Percentiles rank a stretch among this genome's conserved stretches.
phyloP scores from a whole-genome alignment of 2,113 vertebrate genomes.

The Amazona guildingii region DNA sequence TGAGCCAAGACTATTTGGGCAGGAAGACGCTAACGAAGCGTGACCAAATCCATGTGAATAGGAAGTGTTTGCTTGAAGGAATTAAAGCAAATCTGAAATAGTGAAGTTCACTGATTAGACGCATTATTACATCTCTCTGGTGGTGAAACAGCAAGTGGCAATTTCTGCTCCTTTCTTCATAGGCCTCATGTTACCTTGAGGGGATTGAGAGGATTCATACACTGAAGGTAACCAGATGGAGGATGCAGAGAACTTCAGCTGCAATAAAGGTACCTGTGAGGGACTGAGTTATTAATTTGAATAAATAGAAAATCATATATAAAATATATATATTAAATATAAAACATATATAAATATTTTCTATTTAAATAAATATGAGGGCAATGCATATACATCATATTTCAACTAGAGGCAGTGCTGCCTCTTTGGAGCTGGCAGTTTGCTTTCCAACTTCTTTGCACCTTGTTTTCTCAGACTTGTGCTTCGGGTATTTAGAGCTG shows the following conservation, averaged over 20 bases:
- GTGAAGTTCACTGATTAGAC: not conserved
- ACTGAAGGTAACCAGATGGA: fast-evolving
- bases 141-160: not conserved
- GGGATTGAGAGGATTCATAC: not conserved
- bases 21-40: not conserved
- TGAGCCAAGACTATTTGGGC: not conserved
- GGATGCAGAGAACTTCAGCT: not conserved
- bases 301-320: not conserved
- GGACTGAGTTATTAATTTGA: not conserved
- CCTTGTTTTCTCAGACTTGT: not conserved
- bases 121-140: not conserved
- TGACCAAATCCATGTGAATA: not conserved
- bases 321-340: not conserved
- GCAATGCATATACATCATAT: not conserved
- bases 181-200: not conserved
- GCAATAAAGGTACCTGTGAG: not conserved
- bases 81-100: not conserved
- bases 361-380: not conserved
- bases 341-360: not conserved
- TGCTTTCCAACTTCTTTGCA: not conserved
- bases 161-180: not conserved
- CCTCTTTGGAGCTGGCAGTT: not conserved
- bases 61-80: not conserved
- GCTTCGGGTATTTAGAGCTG: not conserved
- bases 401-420: not conserved